A percentile compares a stretch with the other conserved stretches of the same genome.
These are phyloP conservation scores for Spheniscus mendiculus DNA, from an alignment of 2,113 vertebrate genomes.

Conservation along the genomic window DNA sequence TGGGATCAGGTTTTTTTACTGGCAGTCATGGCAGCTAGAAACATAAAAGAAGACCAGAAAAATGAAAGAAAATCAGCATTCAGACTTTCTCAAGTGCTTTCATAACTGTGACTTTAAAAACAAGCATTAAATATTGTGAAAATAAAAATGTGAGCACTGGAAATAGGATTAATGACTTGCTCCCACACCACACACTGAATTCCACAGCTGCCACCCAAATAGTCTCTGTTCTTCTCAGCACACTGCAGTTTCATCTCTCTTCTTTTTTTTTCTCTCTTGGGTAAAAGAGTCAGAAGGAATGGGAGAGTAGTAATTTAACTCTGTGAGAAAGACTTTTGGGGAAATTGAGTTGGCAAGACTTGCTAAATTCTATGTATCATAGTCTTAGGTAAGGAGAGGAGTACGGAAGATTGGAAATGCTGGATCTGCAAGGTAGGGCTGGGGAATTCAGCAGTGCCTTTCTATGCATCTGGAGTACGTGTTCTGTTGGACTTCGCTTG, in stretches of 20 bases:
- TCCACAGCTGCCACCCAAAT: background rate
- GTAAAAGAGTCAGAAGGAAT: background rate
- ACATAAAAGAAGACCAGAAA: background rate
- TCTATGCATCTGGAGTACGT: background rate
- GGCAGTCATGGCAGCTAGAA: background rate
- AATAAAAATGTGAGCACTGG: background rate
- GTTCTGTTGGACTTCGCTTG: background rate
- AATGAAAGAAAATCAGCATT: background rate
- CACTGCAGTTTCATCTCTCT: background rate
- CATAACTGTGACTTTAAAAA: background rate
- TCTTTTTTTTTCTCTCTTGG: background rate
- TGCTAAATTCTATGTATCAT: background rate
- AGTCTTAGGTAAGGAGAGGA: background rate
- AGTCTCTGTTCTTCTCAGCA: background rate
- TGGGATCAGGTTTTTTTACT: background rate
- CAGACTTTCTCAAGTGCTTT: background rate
- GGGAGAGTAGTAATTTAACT: background rate
- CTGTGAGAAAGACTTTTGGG: background rate
- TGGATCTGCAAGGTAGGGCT: background rate
- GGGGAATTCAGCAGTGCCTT: background rate
- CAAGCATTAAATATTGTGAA: background rate
- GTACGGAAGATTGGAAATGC: background rate
- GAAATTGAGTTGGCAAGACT: background rate
- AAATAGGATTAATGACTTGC: background rate
- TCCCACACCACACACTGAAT: background rate